Conservation (phyloP, 1,140 invertebrate genomes). For the Drosophila ogumai region DNA sequence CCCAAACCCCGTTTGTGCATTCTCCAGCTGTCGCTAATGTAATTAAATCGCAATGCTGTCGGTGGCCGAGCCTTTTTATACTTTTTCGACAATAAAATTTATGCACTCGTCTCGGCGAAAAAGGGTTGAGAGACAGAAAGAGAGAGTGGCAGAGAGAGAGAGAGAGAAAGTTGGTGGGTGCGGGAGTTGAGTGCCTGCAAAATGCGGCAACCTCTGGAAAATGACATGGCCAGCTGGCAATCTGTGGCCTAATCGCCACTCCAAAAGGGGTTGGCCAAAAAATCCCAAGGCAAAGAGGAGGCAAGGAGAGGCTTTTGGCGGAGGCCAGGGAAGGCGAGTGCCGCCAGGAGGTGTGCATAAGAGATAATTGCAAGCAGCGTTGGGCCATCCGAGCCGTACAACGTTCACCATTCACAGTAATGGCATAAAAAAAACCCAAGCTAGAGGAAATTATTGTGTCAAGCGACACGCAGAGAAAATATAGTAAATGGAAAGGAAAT, state of each 20-base stretch:
- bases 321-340: neutral
- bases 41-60: slow-evolving; percentile 75
- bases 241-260: slow-evolving; percentile 67
- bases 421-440: slow-evolving; percentile 63
- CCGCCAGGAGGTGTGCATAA: slow-evolving; percentile 36
- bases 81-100: slow-evolving; percentile 75
- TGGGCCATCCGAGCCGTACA: slow-evolving; percentile 19
- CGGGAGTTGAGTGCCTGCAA: slow-evolving; percentile 7
- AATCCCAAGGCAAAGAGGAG: neutral
- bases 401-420: slow-evolving; percentile 50
- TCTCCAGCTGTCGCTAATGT: slow-evolving; percentile 63
- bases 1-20: slow-evolving; percentile 39
- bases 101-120: slow-evolving; percentile 57
- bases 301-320: too few relatives aligned
- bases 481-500: neutral
- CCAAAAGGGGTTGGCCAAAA: slow-evolving; percentile 5
- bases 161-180: neutral
- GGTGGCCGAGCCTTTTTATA: slow-evolving; percentile 39
- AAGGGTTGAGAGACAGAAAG: neutral
- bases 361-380: slow-evolving; percentile 66
- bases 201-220: slow-evolving; percentile 42
- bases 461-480: neutral
- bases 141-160: neutral
- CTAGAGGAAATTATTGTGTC: slow-evolving; percentile 19
- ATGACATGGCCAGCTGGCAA: slow-evolving; percentile 73